These are phyloP conservation scores for Meloidogyne chitwoodi DNA, from an alignment of 1,140 invertebrate species.

Conservation along the genomic window DNA sequence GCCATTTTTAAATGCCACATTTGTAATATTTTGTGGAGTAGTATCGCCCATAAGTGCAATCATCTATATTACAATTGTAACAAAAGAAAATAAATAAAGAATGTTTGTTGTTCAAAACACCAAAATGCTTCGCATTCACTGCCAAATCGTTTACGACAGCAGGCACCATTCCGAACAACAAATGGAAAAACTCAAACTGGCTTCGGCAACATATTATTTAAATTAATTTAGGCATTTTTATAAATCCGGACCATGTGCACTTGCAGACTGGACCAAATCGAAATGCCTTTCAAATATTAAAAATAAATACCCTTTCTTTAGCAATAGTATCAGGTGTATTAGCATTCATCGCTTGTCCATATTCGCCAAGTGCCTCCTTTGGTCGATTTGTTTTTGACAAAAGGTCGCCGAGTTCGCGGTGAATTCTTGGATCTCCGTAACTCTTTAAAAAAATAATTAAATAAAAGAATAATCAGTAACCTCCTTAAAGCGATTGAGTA, in stretches of 20 bases:
- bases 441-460: neutral
- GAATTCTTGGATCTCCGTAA: conserved; percentile 13
- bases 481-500: conserved; percentile 14
- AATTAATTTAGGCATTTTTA: neutral
- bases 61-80: no score
- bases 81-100: neutral
- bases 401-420: conserved; percentile 10
- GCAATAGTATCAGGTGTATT: neutral
- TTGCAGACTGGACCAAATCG: neutral
- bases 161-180: neutral
- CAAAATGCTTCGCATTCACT: neutral
- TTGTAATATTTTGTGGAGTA: conserved; percentile 1
- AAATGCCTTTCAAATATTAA: neutral
- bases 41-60: conserved; percentile 10
- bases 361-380: conserved; percentile 1
- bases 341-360: neutral
- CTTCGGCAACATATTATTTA: neutral
- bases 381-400: conserved; percentile 15
- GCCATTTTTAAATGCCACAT: conserved; percentile 3
- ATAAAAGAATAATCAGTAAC: neutral
- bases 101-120: neutral
- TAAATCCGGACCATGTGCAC: neutral
- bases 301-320: conserved; percentile 6
- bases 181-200: no score
- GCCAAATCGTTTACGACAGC: neutral